Evolutionary conservation across 1,140 invertebrate species (phyloP).

Genomic region (Caenorhabditis latens): DNA sequence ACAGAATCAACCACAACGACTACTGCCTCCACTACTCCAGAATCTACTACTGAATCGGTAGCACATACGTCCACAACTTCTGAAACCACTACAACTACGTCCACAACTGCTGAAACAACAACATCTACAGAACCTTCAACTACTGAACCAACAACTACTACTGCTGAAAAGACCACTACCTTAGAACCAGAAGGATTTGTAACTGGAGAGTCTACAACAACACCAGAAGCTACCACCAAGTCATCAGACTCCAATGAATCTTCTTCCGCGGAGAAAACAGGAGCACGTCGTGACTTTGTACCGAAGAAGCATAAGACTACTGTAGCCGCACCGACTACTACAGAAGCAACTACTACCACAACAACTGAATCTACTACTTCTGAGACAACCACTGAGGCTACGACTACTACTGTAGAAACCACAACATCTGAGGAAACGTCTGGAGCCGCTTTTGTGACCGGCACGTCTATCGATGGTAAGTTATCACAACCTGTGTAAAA

Average conservation of each 20-base stretch:
- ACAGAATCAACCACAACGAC: not conserved
- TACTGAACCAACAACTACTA: not conserved
- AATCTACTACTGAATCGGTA: not conserved
- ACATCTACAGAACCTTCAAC: not conserved
- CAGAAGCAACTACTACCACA: constrained; percentile 4
- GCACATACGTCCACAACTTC: not conserved
- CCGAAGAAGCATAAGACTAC: constrained; percentile 22
- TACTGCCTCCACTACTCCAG: not conserved
- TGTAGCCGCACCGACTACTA: not conserved
- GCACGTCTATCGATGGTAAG: constrained; percentile 17
- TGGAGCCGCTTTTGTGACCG: constrained; percentile 15
- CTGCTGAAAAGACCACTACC: not conserved
- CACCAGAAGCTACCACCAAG: no score
- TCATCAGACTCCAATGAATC: not conserved
- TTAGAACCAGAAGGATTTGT: not conserved
- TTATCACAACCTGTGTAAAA: not conserved
- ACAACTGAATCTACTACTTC: not conserved
- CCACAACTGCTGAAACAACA: not conserved
- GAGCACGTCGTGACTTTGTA: constrained; percentile 11
- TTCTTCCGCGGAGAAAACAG: not conserved
- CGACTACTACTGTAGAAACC: not conserved
- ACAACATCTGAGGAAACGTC: not conserved
- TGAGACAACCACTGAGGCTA: not conserved
- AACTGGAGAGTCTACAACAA: not conserved
- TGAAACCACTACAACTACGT: not conserved